A percentile compares a stretch with the other conserved stretches of the same genome.
Evolutionary conservation across 2,888 invertebrate genomes (phyloP).

Genomic region (Alsophila aescularia): DNA sequence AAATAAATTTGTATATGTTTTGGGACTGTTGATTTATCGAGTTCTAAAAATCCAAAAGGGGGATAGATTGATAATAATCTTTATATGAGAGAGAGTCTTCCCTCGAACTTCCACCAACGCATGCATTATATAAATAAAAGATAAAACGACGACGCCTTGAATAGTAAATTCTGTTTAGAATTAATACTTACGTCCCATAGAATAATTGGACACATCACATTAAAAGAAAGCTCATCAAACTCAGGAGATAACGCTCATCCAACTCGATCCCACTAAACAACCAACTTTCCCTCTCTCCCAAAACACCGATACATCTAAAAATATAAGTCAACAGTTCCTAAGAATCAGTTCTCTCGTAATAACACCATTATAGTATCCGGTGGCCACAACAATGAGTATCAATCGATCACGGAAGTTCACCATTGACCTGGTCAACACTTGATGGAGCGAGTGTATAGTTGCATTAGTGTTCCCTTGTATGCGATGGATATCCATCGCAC

Average conservation of each 20-base stretch:
- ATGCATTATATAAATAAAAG: too few relatives aligned
- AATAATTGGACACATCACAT: too few relatives aligned
- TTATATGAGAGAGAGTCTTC: too few relatives aligned
- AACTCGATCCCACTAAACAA: neutral
- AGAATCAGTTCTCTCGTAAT: neutral
- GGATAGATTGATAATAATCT: too few relatives aligned
- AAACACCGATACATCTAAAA: neutral
- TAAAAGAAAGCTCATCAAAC: neutral
- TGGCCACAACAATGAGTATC: slow-evolving; percentile 18
- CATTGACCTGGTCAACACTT: slow-evolving; percentile 37
- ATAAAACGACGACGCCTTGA: too few relatives aligned
- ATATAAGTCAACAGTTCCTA: neutral
- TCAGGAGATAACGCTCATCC: neutral
- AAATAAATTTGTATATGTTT: too few relatives aligned
- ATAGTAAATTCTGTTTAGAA: too few relatives aligned
- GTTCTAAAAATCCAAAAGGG: too few relatives aligned
- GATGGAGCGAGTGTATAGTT: slow-evolving; percentile 35
- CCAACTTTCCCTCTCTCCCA: neutral
- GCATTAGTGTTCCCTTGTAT: slow-evolving; percentile 26
- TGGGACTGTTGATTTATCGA: too few relatives aligned
- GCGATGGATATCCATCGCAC: neutral
- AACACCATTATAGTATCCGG: neutral
- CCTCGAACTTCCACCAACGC: too few relatives aligned
- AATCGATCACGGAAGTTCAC: slow-evolving; percentile 39
- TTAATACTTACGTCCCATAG: too few relatives aligned